phyloP scores from a whole-genome alignment of 2,113 vertebrate genomes.

The Lipophrys pholis region DNA sequence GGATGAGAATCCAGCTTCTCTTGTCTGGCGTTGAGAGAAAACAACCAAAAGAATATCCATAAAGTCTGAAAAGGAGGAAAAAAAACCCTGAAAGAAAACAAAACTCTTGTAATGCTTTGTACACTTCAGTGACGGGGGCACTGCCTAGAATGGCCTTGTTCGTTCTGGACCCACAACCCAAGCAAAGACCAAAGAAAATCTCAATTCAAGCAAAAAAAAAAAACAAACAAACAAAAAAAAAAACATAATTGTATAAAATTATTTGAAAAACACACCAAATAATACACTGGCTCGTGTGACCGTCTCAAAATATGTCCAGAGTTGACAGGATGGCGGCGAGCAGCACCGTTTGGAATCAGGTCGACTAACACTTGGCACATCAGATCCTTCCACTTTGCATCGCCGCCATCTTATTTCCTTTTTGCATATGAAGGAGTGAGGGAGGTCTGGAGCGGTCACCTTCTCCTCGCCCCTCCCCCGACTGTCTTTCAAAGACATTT shows the following conservation, averaged over 20 bases:
- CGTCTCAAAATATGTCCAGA: slow-evolving; percentile 13
- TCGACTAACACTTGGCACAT: slow-evolving; percentile 64
- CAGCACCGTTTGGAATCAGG: slow-evolving; percentile 55
- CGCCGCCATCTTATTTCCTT: background rate
- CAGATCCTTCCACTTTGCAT: slow-evolving; percentile 25
- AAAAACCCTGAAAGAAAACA: background rate
- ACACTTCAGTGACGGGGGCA: slow-evolving; percentile 63
- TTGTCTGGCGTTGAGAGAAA: slow-evolving; percentile 24
- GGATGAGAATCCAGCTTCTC: slow-evolving; percentile 42
- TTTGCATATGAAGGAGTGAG: slow-evolving; percentile 45
- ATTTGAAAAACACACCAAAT: slow-evolving; percentile 52
- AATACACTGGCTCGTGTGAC: slow-evolving; percentile 32
- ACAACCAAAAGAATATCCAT: slow-evolving; percentile 18
- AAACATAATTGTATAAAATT: slow-evolving; percentile 39
- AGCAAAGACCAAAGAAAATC: slow-evolving; percentile 27
- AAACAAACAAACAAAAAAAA: slow-evolving; percentile 33
- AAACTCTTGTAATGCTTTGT: slow-evolving; percentile 46
- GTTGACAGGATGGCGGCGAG: slow-evolving; percentile 11
- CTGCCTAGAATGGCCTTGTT: slow-evolving; percentile 80
- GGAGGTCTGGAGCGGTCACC: slow-evolving; percentile 16
- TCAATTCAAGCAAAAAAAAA: slow-evolving; percentile 26
- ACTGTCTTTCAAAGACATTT: background rate
- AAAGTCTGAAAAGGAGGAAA: slow-evolving; percentile 19
- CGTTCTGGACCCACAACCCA: slow-evolving; percentile 48
- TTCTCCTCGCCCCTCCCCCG: slow-evolving; percentile 18